Conservation (phyloP, 2,888 invertebrate genomes). For the Arctia plantaginis region DNA sequence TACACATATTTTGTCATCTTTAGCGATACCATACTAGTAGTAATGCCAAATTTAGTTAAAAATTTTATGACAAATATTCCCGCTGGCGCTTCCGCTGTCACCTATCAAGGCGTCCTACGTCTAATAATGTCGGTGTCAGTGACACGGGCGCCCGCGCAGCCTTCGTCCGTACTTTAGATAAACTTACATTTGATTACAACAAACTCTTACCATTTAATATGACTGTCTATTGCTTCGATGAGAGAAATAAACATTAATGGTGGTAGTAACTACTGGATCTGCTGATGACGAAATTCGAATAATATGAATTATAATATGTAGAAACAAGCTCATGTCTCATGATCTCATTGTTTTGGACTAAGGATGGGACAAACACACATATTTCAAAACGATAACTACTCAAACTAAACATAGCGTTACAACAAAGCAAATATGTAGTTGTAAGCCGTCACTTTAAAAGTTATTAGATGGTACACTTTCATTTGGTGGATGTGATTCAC, state of each 20-base stretch:
- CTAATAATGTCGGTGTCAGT: conserved; percentile 66
- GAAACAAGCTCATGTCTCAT: background rate
- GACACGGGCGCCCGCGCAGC: conserved; percentile 78
- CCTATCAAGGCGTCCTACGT: conserved; percentile 27
- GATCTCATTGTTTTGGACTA: background rate
- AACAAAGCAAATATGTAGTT: too few species aligned
- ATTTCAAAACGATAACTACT: too few species aligned
- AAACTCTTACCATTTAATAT: conserved; percentile 26
- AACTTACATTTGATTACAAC: conserved; percentile 61
- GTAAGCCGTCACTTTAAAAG: too few species aligned
- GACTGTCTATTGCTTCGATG: background rate
- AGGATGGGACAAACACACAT: background rate
- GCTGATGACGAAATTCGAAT: background rate
- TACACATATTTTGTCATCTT: too few species aligned
- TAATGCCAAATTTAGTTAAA: too few species aligned
- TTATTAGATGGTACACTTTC: background rate
- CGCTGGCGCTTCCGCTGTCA: conserved; percentile 36
- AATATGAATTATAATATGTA: too few species aligned
- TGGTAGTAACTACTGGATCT: background rate
- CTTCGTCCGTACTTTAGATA: conserved; percentile 64
- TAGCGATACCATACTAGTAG: too few species aligned
- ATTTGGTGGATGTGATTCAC: background rate
- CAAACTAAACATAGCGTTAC: too few species aligned
- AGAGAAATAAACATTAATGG: background rate
- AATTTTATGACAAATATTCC: too few species aligned